Base-by-base conservation (phyloP, 2,888 invertebrate genomes). In the Dendrolimus houi region DNA sequence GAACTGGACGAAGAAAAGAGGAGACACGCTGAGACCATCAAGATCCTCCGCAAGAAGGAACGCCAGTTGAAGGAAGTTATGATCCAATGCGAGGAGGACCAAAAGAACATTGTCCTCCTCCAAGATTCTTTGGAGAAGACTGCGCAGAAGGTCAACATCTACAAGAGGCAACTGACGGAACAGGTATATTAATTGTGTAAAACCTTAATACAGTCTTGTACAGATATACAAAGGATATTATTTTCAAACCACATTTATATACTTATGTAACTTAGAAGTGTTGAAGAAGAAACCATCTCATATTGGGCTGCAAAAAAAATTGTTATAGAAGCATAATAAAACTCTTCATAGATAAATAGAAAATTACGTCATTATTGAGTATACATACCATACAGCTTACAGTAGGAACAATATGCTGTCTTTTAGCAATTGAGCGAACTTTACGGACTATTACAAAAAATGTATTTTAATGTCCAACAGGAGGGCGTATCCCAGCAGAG, bases 31-130 rank as follows among this genome's bases (percentile, higher is more conserved):
- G 98, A 99, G 91, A 98, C 98, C 77, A 97, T 98, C 87, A 98
- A 98, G 93, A 97, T 98, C 85, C 93, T 98, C 81, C 96, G 98
- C 91, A 99, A 99, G 94, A 99, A 99, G 95, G 98, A 99, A 85
- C 97, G 98, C 78, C 94, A 95, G 78, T 95, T 98, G 80, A 98
- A 99, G 93, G 98, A 98, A 89, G 95, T 98, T 66, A 94, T 98
- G 91, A 95, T 98, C 74, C 97, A 97, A 87, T 96, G 96, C 79
- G 98, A 98, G 88, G 98, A 99, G 87, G 98, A 99, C 91, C 96
- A 98, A 90, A 98, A 98, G 95, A 98, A 97, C 92, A 96, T 98
- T 77, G 91, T 94, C 68, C 92, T 99, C 75, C 94, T 98, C 72
- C 97, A 98, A 87, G 98, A 98, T 85, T 92, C 95, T 56, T 92